Base-by-base conservation (phyloP, 2,113 vertebrate species). In the Triplophysa siluroides region DNA sequence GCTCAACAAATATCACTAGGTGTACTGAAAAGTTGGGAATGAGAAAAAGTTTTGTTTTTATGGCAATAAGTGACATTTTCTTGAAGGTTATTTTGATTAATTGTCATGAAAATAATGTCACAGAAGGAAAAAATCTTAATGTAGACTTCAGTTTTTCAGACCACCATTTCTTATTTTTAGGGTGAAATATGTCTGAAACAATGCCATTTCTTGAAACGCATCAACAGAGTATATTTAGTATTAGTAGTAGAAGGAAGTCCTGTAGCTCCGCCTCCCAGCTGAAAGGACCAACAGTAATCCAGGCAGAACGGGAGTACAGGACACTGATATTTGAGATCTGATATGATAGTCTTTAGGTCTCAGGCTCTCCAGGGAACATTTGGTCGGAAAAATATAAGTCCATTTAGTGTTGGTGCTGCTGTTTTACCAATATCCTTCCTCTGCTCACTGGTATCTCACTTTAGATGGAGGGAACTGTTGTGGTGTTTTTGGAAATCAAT, bases 401-500 rank as follows among this genome's bases (percentile, higher is more conserved):
- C 70, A 73, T 60, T 60, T 33, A 23, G 13, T 19, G 41, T 8
- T 43, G 5, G 13, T 6, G 8, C 19, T 23, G 33, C 54, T 6
- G 54, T 24, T 43, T 56, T 18, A 16, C n/a, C 14, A 21, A 73
- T 11, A 60, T 43, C 23, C n/a, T 52, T 41, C 19, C 19, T 18
- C 16, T 41, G 70, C 29, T 61, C 54, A 58, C 29, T 60, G 52
- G 13, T 18, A 9, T 61, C n/a, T 58, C 19, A 13, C 9, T 33
- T 24, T 1, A 54, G 19, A 38, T 72, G 10, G 38, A 56, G 26
- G 33, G 41, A 73, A 61, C 12, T 0, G 33, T 24, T 60, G 33
- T 70, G 68, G 47, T 69, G 54, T 58, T 56, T 70, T 52, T 50
- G 50, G 1, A 73, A 73, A 73, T 58, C 71, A 73, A 73, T 60